A percentile compares a stretch with the other conserved stretches of the same genome.
Evolutionary conservation across 2,888 invertebrate species (phyloP).

Genomic region (Palloptera scutellata): DNA sequence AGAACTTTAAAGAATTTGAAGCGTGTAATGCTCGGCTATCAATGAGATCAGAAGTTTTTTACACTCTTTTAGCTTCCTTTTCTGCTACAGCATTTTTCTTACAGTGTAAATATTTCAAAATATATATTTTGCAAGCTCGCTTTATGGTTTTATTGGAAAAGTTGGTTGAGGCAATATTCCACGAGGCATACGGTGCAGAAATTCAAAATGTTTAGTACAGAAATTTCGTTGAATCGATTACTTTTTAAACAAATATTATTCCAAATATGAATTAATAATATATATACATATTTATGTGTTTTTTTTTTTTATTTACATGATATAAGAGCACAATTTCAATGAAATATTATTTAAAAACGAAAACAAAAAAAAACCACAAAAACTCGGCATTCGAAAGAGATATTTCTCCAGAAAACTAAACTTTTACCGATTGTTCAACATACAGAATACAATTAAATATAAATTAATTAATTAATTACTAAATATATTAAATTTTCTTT

Average conservation of each 20-base stretch:
- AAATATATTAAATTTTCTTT: slow-evolving; percentile 24
- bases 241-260: neutral
- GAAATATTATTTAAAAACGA: neutral
- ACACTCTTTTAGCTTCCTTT: slow-evolving; percentile 46
- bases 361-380: neutral
- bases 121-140: slow-evolving; percentile 36
- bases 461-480: slow-evolving; percentile 35
- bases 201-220: neutral
- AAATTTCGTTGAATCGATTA: neutral
- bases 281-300: slow-evolving; percentile 16
- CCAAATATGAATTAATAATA: neutral
- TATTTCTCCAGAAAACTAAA: slow-evolving; percentile 1
- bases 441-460: slow-evolving; percentile 43
- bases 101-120: slow-evolving; percentile 26
- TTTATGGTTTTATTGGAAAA: slow-evolving; percentile 47
- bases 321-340: slow-evolving; percentile 45
- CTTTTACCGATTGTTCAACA: slow-evolving; percentile 56
- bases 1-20: slow-evolving; percentile 61
- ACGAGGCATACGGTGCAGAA: too few species aligned
- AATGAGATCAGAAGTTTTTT: slow-evolving; percentile 50
- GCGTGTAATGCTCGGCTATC: slow-evolving; percentile 61
- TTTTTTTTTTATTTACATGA: slow-evolving; percentile 52
- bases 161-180: slow-evolving; percentile 47
- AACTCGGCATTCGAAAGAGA: neutral
- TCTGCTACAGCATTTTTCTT: slow-evolving; percentile 20